Base-by-base conservation (phyloP, 1,140 invertebrate genomes). In the Drosophila orosa region DNA sequence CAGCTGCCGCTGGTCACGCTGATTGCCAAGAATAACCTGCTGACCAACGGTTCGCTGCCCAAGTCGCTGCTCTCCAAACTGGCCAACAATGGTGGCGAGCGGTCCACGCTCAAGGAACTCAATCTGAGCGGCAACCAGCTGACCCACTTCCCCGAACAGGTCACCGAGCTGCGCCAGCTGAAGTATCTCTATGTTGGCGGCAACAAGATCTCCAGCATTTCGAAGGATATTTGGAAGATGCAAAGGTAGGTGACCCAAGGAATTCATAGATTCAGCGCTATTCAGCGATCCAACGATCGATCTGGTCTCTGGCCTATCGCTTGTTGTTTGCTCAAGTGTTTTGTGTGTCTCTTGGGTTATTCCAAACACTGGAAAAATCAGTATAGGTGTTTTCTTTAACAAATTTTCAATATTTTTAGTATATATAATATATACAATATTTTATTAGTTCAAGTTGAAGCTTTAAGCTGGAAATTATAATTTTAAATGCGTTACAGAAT, bases 111-210 rank as follows among this genome's bases (percentile, higher is more conserved):
- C 0, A 95, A 95, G 86, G 97, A 98, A 91, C 87, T 99, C 1
- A 99, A 99, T 93, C 93, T 99, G 15, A 98, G 97, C 92, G 98
- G 98, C 15, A 99, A 99, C 93, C 92, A 94, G 35, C 93, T 99
- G 29, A 95, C 94, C 15, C 93, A 94, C 27, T 96, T 99, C 90
- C 98, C 98, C 5, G 95, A 95, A 74, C 97, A 98, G 92, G 92
- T 99, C 50, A 94, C 98, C 27, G 95, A 98, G 68, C 92, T 99
- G 57, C 83, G 91, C 5, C 94, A 94, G 17, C 93, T 99, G 8
- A 96, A 95, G 92, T 97, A 96, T 87, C 93, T 99, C 8, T 98
- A 98, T 92, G 92, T 99, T 42, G 98, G 98, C 25, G 96, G 95
- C 22, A 99, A 99, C 92, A 93, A 93, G 55, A 96, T 99, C 73